These are phyloP conservation scores for Eulacestoma nigropectus DNA, from an alignment of 2,113 vertebrate species.

Conservation along the genomic window DNA sequence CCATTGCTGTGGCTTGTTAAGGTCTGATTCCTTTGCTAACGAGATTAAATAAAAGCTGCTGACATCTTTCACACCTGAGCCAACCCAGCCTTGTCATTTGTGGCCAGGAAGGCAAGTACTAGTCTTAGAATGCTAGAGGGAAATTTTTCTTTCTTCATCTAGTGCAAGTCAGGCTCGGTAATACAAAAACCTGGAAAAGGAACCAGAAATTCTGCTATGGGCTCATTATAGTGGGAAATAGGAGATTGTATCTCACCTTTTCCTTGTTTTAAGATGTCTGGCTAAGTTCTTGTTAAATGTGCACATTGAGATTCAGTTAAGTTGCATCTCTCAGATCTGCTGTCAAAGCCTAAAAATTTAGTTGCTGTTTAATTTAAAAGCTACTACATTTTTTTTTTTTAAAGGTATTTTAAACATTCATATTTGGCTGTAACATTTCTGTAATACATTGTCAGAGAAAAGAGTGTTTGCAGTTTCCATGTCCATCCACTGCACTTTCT, in stretches of 20 bases:
- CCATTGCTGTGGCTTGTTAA: not conserved
- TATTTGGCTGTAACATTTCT: not conserved
- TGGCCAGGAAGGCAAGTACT: not conserved
- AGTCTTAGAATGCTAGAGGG: slow-evolving; percentile 14
- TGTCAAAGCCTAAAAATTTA: not conserved
- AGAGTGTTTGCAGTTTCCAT: not conserved
- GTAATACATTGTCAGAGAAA: not conserved
- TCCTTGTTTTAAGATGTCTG: not conserved
- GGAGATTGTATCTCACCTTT: not conserved
- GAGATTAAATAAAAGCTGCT: not conserved
- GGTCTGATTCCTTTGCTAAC: not conserved
- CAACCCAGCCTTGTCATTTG: not conserved
- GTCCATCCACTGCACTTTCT: not conserved
- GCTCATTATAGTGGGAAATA: not conserved
- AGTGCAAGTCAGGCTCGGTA: not conserved
- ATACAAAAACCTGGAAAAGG: not conserved
- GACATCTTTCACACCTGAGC: not conserved
- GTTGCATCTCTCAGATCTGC: not conserved
- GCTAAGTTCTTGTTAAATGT: not conserved
- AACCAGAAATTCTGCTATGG: not conserved
- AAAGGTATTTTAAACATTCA: not conserved
- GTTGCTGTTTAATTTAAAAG: not conserved
- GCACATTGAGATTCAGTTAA: not conserved
- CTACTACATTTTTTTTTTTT: not conserved
- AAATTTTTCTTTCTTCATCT: slow-evolving; percentile 18